A percentile compares a stretch with the other conserved stretches of the same genome.
Evolutionary conservation across 2,888 invertebrate genomes (phyloP).

Genomic region (Galerucella pusilla): DNA sequence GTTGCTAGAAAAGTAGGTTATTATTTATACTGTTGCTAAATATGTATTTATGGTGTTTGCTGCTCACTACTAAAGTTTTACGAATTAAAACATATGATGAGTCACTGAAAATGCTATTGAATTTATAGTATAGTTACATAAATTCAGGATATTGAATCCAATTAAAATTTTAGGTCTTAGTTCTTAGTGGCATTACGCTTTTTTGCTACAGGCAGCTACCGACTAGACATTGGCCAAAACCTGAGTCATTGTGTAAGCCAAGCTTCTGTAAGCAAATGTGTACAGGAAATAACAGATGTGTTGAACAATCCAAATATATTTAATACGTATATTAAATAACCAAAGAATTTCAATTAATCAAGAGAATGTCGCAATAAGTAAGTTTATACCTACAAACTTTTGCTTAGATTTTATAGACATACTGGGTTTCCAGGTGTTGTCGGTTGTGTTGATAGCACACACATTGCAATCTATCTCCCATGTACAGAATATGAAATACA

Average conservation of each 20-base stretch:
- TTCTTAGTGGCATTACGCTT: no score
- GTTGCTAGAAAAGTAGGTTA: no score
- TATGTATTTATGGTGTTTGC: no score
- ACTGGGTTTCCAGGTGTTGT: slow-evolving; percentile 23
- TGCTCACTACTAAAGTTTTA: no score
- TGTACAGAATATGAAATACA: slow-evolving; percentile 1
- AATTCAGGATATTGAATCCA: no score
- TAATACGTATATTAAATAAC: neutral
- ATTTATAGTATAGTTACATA: no score
- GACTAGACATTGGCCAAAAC: neutral
- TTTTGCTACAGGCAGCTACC: no score
- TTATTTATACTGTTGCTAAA: no score
- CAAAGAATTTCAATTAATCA: neutral
- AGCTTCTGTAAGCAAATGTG: slow-evolving; percentile 17
- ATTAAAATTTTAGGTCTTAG: no score
- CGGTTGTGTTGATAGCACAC: slow-evolving; percentile 28
- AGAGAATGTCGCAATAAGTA: no score
- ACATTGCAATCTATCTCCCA: slow-evolving; percentile 14
- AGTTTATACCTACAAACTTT: neutral
- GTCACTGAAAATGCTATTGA: no score
- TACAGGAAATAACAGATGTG: slow-evolving; percentile 16
- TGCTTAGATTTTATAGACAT: slow-evolving; percentile 9
- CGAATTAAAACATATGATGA: no score
- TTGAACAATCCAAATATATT: slow-evolving; percentile 7
- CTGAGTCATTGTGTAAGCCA: slow-evolving; percentile 10